Evolutionary conservation across 2,797 vertebrate genomes (phyloP), one percentile per base, ranked within the genome.

Genomic region (Protosalanx chinensis): DNA sequence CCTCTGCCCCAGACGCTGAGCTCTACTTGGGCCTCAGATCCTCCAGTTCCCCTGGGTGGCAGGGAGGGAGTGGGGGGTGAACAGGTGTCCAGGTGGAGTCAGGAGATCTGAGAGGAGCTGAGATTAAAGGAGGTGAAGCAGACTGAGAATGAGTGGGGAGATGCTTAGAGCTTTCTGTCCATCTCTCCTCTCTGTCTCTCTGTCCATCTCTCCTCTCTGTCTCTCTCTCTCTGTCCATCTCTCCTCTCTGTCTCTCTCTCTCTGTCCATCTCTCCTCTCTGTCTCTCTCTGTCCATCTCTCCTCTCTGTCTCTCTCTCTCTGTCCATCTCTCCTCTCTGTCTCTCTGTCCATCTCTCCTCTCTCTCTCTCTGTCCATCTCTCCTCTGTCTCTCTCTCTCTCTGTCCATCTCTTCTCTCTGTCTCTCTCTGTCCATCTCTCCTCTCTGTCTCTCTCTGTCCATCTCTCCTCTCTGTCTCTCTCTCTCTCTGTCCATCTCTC

Each of bases 91-190:
- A 37, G 18, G 33, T n/a, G 18, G 6, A 23, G 10, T 23, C 58
- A 49, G 30, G 33, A 84, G 72, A 82, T 79, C 71, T 79, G 73
- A 77, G 37, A 64, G 58, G 7, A 13, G 60, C 27, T 27, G 49
- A 58, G 62, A 62, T 57, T 27, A 30, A 70, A 63, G 70, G 56
- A 68, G 18, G 20, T 71, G 10, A 33, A 59, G 67, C 73, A 29
- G 59, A 18, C 0, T 64, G 68, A 10, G 70, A 27, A 18, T 41
- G 18, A 4, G 53, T 46, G 10, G 73, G 8, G 8, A 12, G 7
- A 7, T 41, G 37, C 37, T 41, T 41, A 41, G 37, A 33, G 62
- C 18, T 2, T n/a, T 18, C 32, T 35, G 8, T 63, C 30, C 18
- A 29, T 63, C 61, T 3, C 13, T 61, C 27, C 59, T 35, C 12